Base-by-base conservation (phyloP, 1,140 invertebrate genomes). In the Stegodyphus dumicola region DNA sequence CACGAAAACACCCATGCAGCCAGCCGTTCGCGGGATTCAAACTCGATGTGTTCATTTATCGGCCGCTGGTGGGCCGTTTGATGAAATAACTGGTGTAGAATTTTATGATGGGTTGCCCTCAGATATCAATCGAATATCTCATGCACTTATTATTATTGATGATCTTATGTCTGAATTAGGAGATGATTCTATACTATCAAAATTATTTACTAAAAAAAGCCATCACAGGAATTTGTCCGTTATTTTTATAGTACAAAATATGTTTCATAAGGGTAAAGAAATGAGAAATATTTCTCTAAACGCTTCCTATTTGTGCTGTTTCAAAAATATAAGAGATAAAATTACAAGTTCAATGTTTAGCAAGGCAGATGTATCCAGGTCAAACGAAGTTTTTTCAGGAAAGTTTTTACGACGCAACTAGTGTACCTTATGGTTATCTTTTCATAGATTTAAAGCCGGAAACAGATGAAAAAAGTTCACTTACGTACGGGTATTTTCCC, bases 161-260 rank as follows among this genome's bases (percentile, higher is more conserved):
- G 70, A 77, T 60, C 17, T 77, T 13, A 65, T 77, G 77, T 64
- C 64, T 15, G 83, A 85, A 48, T 52, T 85, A 11, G 33, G 0
- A 51, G 64, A 33, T 33, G 54, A 70, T 64, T 51, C 15, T 15
- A 15, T 15, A 9, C 54, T 85, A 52, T 51, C 70, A 0, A 77
- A 66, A 51, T 53, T 85, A 70, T 85, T 85, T 71, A 77, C 74
- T 0, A 76, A 77, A 67, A 33, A 7, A 6, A 76, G 73, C 6
- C 83, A 76, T 70, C 83, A 85, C 33, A 49, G 6, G 7, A 67
- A 77, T 66, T 49, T 85, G 6, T 54, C 53, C 15, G 7, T 85
- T 17, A 69, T 85, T 6, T 85, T 85, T 48, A 85, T 77, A 15
- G 73, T 85, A 10, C 83, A 85, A 54, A 85, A 85, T 66, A 53